Conservation (phyloP, 2,113 vertebrate species). For the Phalacrocorax pelagicus region DNA sequence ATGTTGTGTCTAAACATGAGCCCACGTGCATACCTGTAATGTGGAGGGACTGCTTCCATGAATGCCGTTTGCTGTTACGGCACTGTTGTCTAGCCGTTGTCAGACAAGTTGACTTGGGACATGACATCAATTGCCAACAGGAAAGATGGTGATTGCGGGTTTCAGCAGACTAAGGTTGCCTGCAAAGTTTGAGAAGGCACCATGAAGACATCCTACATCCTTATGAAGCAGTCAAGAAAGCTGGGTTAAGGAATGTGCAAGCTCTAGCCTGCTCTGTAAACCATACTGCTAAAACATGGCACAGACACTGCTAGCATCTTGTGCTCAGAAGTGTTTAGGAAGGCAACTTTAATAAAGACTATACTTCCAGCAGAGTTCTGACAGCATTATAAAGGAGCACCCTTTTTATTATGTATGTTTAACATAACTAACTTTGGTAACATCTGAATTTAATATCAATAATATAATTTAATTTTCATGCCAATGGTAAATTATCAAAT, state of each 20-base stretch:
- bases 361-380: not conserved
- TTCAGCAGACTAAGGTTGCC: not conserved
- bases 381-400: not conserved
- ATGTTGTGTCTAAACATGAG: not conserved
- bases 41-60: not conserved
- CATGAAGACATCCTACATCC: not conserved
- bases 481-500: not conserved
- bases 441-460: not conserved
- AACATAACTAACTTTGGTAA: not conserved
- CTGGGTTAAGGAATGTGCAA: not conserved
- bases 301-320: not conserved
- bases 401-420: not conserved
- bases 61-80: not conserved
- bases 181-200: not conserved
- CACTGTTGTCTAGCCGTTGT: fast-evolving
- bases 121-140: not conserved
- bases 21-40: not conserved
- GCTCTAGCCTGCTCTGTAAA: not conserved
- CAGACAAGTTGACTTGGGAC: not conserved
- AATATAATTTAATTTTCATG: not conserved
- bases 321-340: not conserved
- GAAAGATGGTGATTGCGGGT: not conserved
- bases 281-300: not conserved
- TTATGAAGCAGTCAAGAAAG: not conserved
- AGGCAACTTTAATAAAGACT: not conserved